Evolutionary conservation across 2,113 vertebrate species (phyloP).

Genomic region (Numenius arquata): DNA sequence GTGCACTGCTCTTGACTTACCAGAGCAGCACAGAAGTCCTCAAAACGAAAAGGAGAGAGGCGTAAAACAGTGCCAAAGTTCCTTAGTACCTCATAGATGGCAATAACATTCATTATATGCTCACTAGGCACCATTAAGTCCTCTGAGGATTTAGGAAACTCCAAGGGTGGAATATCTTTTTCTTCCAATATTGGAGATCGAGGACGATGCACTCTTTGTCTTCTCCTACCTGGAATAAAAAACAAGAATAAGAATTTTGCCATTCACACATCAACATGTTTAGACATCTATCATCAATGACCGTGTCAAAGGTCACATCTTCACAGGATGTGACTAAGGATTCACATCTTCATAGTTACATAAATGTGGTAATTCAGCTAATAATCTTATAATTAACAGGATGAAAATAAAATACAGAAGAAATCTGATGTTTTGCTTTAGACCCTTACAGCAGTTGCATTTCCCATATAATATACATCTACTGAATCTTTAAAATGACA

Average conservation of each 20-base stretch:
- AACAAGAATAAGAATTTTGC: not conserved
- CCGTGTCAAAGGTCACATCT: not conserved
- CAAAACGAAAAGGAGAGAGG: slow-evolving; percentile 95
- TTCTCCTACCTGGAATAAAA: slow-evolving; percentile 83
- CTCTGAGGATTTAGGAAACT: slow-evolving; percentile 91
- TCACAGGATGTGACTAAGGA: not conserved
- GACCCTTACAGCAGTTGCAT: not conserved
- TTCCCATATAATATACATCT: not conserved
- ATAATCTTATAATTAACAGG: not conserved
- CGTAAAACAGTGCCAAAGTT: slow-evolving; percentile 96
- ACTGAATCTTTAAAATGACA: not conserved
- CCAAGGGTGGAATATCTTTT: slow-evolving; percentile 90
- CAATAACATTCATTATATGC: slow-evolving; percentile 91
- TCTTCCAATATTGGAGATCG: slow-evolving; percentile 93
- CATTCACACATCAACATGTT: not conserved
- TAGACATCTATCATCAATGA: not conserved
- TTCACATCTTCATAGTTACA: not conserved
- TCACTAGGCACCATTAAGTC: slow-evolving; percentile 92
- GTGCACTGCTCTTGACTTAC: slow-evolving; percentile 97
- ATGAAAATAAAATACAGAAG: not conserved
- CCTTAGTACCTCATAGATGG: slow-evolving; percentile 94
- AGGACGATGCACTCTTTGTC: slow-evolving; percentile 83
- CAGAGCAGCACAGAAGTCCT: slow-evolving; percentile 96
- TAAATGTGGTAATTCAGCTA: not conserved
- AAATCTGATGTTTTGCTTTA: not conserved